Evolutionary conservation across 2,113 vertebrate species (phyloP).

Genomic region (Telmatochromis brichardi): DNA sequence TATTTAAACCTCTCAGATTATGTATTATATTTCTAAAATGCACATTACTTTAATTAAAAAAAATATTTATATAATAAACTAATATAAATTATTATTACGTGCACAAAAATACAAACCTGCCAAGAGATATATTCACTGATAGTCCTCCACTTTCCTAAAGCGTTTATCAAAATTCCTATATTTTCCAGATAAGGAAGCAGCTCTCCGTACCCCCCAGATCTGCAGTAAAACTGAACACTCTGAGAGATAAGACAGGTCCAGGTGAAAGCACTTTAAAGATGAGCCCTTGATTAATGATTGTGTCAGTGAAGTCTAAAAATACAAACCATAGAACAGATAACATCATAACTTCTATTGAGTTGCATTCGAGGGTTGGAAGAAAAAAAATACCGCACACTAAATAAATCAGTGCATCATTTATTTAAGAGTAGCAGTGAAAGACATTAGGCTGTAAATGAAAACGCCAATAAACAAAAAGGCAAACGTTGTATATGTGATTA

Average conservation of each 20-base stretch:
- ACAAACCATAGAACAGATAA: background rate
- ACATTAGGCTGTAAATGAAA: background rate
- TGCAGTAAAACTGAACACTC: background rate
- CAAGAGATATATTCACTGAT: background rate
- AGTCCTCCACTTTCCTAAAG: background rate
- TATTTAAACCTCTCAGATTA: background rate
- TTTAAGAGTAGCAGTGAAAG: constrained; percentile 15
- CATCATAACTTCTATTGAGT: background rate
- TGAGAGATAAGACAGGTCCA: background rate
- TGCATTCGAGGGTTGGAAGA: background rate
- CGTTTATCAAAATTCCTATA: background rate
- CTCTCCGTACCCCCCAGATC: background rate
- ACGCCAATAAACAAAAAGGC: background rate
- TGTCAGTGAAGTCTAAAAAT: background rate
- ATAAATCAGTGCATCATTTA: constrained; percentile 6
- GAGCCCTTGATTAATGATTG: background rate
- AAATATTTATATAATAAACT: background rate
- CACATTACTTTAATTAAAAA: background rate
- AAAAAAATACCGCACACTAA: background rate
- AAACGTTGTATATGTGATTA: background rate
- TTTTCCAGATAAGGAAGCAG: background rate
- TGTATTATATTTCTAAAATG: background rate
- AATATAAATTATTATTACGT: background rate
- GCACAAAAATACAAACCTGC: background rate
- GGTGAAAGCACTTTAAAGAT: background rate